Base-by-base conservation (phyloP, 2,797 vertebrate species). In the Holocentrus rufus region DNA sequence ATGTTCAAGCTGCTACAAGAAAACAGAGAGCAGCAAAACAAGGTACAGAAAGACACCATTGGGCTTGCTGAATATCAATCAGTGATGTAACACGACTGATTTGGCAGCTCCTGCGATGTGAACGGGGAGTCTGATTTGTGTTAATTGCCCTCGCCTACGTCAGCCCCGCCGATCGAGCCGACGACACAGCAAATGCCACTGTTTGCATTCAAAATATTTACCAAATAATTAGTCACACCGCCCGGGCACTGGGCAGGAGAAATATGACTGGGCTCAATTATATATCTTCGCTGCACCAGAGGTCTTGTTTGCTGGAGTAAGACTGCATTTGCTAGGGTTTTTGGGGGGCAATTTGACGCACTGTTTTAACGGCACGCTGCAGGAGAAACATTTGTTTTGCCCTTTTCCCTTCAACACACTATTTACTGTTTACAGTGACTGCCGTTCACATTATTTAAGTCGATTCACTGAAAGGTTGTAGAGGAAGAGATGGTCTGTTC, bases 171-270 rank as follows among this genome's bases (percentile, higher is more conserved):
- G 53, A 64, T 17, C 25, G 53, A 58, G 57, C 18, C 18, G 20
- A 34, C 47, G 14, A 13, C n/a, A 22, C 30, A 56, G 53, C 61
- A 57, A 49, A 14, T 42, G 34, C 42, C 5, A 18, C 53, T 47
- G n/a, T 74, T 61, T 39, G 59, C 34, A 42, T 69, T 73, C 53
- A 52, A 53, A 68, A 60, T 63, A 61, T 79, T 65, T 60, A 69
- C 22, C 13, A 57, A 73, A 53, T 36, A 60, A 57, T 77, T 67
- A 62, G 57, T 61, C 54, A 52, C 18, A n/a, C 23, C 53, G 54
- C 7, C 23, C 44, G 61, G 61, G 76, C 31, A 27, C 22, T 14
- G 18, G 42, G 53, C 15, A 23, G 49, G 60, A 15, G 44, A 50
- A 65, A 64, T 30, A 25, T 25, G 10, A 58, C 17, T 1, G 13